phyloP scores from a whole-genome alignment of 2,888 invertebrate species.

The Xylophagus ater region DNA sequence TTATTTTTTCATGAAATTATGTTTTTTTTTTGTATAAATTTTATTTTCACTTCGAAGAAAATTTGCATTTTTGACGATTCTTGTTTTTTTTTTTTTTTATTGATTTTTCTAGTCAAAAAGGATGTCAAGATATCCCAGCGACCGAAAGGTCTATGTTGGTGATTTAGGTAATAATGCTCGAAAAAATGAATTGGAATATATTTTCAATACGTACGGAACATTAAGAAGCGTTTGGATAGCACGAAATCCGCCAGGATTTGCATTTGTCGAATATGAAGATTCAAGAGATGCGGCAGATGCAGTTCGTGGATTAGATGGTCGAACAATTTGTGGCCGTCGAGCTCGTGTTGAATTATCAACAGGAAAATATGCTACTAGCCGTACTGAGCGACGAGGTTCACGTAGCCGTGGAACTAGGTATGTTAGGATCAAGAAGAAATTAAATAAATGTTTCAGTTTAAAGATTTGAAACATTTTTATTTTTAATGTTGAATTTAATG shows the following conservation, averaged over 20 bases:
- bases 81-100: slow-evolving; percentile 13
- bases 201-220: slow-evolving; percentile 85
- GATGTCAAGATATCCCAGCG: slow-evolving; percentile 70
- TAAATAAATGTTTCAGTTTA: no score
- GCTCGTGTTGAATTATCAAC: slow-evolving; percentile 89
- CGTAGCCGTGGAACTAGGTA: slow-evolving; percentile 25
- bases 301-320: slow-evolving; percentile 60
- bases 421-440: no score
- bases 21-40: no score
- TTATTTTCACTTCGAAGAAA: not conserved
- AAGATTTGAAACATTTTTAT: no score
- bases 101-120: slow-evolving; percentile 27
- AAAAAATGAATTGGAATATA: slow-evolving; percentile 86
- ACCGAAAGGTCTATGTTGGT: slow-evolving; percentile 93
- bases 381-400: slow-evolving; percentile 29
- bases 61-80: not conserved
- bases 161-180: slow-evolving; percentile 86
- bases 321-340: slow-evolving; percentile 78
- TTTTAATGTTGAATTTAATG: no score
- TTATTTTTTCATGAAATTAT: not conserved
- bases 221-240: slow-evolving; percentile 96
- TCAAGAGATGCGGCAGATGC: slow-evolving; percentile 83
- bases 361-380: slow-evolving; percentile 54
- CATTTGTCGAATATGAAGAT: slow-evolving; percentile 90
- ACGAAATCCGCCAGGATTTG: slow-evolving; percentile 82